phyloP scores from a whole-genome alignment of 2,113 vertebrate genomes.

The Nyctibius bracteatus region DNA sequence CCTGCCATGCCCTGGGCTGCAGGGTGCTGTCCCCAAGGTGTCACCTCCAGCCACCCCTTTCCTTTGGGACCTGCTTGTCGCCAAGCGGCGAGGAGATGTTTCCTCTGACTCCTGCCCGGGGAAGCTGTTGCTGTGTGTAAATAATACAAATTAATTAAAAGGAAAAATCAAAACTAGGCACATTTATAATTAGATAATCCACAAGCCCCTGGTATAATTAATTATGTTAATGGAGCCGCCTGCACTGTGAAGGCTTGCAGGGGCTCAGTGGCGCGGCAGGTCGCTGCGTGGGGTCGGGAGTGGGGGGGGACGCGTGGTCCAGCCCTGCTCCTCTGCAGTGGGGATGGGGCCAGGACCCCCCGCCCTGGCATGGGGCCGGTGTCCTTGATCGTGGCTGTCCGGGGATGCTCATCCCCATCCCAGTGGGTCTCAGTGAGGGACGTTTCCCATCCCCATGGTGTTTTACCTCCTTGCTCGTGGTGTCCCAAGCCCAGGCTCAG shows the following conservation, averaged over 20 bases:
- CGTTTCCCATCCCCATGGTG: not conserved
- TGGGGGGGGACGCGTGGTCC: not conserved
- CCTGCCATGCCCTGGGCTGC: accelerated
- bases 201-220: constrained; percentile 10
- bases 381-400: not conserved
- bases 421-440: not conserved
- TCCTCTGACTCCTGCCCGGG: not conserved
- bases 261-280: not conserved
- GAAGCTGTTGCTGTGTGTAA: constrained; percentile 2
- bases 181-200: constrained; percentile 43
- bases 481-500: not conserved
- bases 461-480: accelerated
- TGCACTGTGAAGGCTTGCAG: not conserved
- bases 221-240: not conserved
- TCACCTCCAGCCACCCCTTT: not conserved
- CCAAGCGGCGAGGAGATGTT: accelerated
- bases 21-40: not conserved
- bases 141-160: constrained; percentile 54
- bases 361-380: accelerated
- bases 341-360: not conserved
- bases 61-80: not conserved
- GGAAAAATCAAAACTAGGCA: constrained; percentile 35
- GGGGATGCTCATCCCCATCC: not conserved
- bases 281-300: accelerated
- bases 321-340: accelerated